Base-by-base conservation (phyloP, 2,888 invertebrate genomes). In the Mesorhabditis spiculigera region DNA sequence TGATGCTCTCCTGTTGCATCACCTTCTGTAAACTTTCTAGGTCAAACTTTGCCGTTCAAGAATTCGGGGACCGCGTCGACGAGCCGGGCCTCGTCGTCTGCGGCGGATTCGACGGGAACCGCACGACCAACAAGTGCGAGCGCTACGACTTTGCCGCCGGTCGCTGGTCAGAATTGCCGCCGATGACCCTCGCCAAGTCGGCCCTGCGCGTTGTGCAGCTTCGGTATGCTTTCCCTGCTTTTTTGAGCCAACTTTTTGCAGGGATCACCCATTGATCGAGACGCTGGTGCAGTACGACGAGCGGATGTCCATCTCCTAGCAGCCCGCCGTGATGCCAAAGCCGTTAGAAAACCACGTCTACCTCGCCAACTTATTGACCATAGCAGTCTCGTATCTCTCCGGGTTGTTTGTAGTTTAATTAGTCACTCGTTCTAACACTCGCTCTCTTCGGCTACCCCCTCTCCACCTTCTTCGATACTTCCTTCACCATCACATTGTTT, bases 61-160 rank as follows among this genome's bases (percentile, higher is more conserved):
- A 10, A 10, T 50, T 50, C 58, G n/a, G 58, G 8, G n/a, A 50
- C n/a, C 10, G 8, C 10, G 58, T 13, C 1, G 8, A 10, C 3
- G 58, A n/a, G 10, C n/a, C 10, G 58, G 58, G n/a, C 10, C 58
- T 50, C 10, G n/a, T 50, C n/a, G 58, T n/a, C 10, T 50, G 58
- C n/a, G 58, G 58, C n/a, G 58, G 58, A 50, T 50, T 50, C n/a
- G 58, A 50, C n/a, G 58, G 58, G n/a, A 13, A 10, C 8, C 58
- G 58, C 8, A 50, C 58, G 58, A 50, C 58, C 10, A 50, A 50
- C 58, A 50, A 50, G 58, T 50, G 58, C 58, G 58, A 50, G n/a
- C 58, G 58, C 58, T 50, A 13, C n/a, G 58, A 50, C 58, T 50
- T 50, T n/a, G n/a, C 10, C 10, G n/a, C 8, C n/a, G n/a, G 10